Evolutionary conservation across 2,888 invertebrate genomes (phyloP).

Genomic region (Euzophera pinguis): DNA sequence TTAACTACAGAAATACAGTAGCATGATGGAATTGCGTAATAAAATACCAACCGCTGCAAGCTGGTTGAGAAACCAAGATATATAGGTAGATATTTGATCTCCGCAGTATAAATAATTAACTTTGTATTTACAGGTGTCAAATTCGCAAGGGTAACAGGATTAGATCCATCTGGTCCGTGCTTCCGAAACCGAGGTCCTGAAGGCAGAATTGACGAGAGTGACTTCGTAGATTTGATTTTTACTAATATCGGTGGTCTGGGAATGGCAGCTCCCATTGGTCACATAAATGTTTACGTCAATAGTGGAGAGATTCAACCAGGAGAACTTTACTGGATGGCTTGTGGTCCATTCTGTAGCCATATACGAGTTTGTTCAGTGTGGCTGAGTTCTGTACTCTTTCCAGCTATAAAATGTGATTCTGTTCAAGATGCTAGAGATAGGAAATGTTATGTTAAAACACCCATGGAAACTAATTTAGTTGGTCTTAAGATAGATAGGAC

Average conservation of each 20-base stretch:
- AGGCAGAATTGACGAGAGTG: conserved; percentile 25
- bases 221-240: conserved; percentile 25
- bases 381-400: conserved; percentile 26
- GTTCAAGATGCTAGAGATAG: conserved; percentile 29
- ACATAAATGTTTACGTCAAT: conserved; percentile 33
- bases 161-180: conserved; percentile 34
- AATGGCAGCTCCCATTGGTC: conserved; percentile 27
- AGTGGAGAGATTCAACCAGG: conserved; percentile 33
- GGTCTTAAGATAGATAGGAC: conserved; percentile 31
- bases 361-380: conserved; percentile 21
- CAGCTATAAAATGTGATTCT: conserved; percentile 31
- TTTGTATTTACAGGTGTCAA: not conserved
- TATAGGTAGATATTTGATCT: too few species aligned
- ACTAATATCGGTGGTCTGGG: conserved; percentile 31
- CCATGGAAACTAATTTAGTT: conserved; percentile 28
- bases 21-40: too few species aligned
- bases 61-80: too few species aligned
- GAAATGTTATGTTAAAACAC: conserved; percentile 29
- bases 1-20: too few species aligned
- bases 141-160: conserved; percentile 19
- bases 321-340: conserved; percentile 21
- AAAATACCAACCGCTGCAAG: too few species aligned
- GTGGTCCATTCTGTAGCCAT: conserved; percentile 30
- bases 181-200: conserved; percentile 25
- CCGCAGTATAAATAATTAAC: too few species aligned